phyloP scores from a whole-genome alignment of 2,888 invertebrate genomes.

The Erebia aethiops region DNA sequence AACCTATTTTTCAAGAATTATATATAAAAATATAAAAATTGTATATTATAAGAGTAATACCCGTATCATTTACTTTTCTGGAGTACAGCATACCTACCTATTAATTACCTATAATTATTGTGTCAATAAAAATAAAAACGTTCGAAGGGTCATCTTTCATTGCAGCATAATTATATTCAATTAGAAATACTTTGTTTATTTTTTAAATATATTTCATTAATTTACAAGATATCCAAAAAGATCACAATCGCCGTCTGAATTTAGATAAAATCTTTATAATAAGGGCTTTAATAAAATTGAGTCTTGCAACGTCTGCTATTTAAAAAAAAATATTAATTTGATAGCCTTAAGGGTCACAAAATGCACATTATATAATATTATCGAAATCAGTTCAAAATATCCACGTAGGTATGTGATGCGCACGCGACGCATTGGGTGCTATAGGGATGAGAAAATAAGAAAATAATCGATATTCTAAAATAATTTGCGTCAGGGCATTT shows the following conservation, averaged over 20 bases:
- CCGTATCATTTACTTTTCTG: conserved; percentile 23
- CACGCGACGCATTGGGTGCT: conserved; percentile 38
- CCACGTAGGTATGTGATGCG: conserved; percentile 31
- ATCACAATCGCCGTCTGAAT: too few relatives aligned
- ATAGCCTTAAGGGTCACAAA: conserved; percentile 17
- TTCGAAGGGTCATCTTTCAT: neutral
- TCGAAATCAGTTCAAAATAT: conserved; percentile 34
- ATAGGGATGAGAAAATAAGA: conserved; percentile 20
- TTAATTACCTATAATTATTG: neutral
- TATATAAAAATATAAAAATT: conserved; percentile 19
- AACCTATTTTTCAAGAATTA: conserved; percentile 21
- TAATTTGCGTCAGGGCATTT: too few relatives aligned
- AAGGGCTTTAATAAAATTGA: too few relatives aligned
- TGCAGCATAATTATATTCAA: too few relatives aligned
- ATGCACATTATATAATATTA: conserved; percentile 32
- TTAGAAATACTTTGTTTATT: too few relatives aligned
- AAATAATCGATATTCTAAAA: too few relatives aligned
- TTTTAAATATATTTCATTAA: too few relatives aligned
- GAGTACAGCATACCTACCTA: neutral
- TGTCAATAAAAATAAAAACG: neutral
- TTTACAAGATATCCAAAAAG: too few relatives aligned
- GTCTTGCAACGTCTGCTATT: conserved; percentile 4
- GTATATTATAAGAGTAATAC: conserved; percentile 6
- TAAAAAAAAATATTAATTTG: neutral
- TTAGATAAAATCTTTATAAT: too few relatives aligned